Base-by-base conservation (phyloP, 2,888 invertebrate genomes). In the Perizoma affinitatum region DNA sequence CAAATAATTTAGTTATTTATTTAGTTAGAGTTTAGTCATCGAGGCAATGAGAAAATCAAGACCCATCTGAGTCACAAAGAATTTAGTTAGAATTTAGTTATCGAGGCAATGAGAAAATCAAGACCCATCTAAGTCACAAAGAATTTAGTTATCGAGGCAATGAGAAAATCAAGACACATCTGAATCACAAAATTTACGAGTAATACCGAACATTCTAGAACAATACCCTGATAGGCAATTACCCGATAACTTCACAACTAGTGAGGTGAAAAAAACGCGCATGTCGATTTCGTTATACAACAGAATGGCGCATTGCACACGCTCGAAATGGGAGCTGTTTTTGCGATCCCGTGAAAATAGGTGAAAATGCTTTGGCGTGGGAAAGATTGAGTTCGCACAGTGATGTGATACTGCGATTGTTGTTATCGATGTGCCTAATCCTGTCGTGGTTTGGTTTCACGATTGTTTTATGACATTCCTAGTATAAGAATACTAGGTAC, bases 301-400 rank as follows among this genome's bases (percentile, higher is more conserved):
- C 67, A 77, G 81, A 80, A 82, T 46, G 35, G 48, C 38, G 55
- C 38, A 42, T 55, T 58, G 57, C 82, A 71, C 41, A 64, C 71
- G 60, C 57, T 78, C 79, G 79, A 83, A 88, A 86, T 77, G 78
- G 80, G 74, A 72, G 73, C 72, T 65, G 75, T 87, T 90, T 90
- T 88, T 87, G 79, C 69, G 47, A 75, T 80, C 74, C 68, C 82
- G 84, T 75, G 84, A 85, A 91, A 88, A 88, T 86, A 79, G 86
- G 88, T 89, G 89, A 89, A 88, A 90, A 90, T 82, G 81, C 75
- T 74, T 79, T 79, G 74, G 61, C 87, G 89, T 91, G 90, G 78
- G 91, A 91, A 86, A 74, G 70, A 69, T 68, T 69, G 65, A 66
- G 77, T 80, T 84, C 74, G 78, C 79, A 79, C 80, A 84, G 85